phyloP scores from a whole-genome alignment of 2,113 vertebrate genomes.

The Toxotes jaculatrix region DNA sequence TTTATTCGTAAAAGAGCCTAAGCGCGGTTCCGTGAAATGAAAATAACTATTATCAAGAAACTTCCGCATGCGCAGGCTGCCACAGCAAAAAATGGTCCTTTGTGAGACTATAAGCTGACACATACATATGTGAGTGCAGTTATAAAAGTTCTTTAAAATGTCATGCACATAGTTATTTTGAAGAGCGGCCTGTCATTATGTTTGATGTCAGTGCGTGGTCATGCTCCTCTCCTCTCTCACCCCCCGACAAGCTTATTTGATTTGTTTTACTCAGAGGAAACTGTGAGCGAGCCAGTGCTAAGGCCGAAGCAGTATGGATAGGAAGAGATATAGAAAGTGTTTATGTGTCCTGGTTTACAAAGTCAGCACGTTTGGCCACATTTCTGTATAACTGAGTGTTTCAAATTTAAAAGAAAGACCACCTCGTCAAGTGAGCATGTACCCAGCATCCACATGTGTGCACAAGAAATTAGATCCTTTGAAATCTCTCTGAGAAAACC shows the following conservation, averaged over 20 bases:
- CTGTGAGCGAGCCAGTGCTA: slow-evolving; percentile 8
- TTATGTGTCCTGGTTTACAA: background rate
- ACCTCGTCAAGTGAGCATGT: slow-evolving; percentile 39
- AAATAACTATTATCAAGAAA: slow-evolving; percentile 81
- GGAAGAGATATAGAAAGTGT: slow-evolving; percentile 8
- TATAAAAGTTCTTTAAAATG: slow-evolving; percentile 69
- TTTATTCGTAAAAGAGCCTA: slow-evolving; percentile 71
- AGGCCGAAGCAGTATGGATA: slow-evolving; percentile 32
- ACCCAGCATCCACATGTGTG: slow-evolving; percentile 24
- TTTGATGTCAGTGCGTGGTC: slow-evolving; percentile 56
- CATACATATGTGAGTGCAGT: slow-evolving; percentile 63
- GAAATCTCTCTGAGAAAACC: slow-evolving; percentile 54
- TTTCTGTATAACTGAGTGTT: slow-evolving; percentile 10
- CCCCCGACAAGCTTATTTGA: slow-evolving; percentile 55
- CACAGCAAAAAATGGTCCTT: slow-evolving; percentile 62
- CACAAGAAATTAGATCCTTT: slow-evolving; percentile 57
- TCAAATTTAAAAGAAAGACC: slow-evolving; percentile 39
- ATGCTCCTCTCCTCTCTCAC: slow-evolving; percentile 34
- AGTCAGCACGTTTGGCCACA: slow-evolving; percentile 18
- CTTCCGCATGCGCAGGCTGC: slow-evolving; percentile 66
- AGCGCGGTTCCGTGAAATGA: slow-evolving; percentile 62
- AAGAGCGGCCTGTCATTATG: slow-evolving; percentile 73
- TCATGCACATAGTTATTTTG: slow-evolving; percentile 71
- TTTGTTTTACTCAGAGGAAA: slow-evolving; percentile 76
- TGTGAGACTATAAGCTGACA: slow-evolving; percentile 64